Evolutionary conservation across 2,113 vertebrate species (phyloP).

Genomic region (Tretioscincus oriximinensis): DNA sequence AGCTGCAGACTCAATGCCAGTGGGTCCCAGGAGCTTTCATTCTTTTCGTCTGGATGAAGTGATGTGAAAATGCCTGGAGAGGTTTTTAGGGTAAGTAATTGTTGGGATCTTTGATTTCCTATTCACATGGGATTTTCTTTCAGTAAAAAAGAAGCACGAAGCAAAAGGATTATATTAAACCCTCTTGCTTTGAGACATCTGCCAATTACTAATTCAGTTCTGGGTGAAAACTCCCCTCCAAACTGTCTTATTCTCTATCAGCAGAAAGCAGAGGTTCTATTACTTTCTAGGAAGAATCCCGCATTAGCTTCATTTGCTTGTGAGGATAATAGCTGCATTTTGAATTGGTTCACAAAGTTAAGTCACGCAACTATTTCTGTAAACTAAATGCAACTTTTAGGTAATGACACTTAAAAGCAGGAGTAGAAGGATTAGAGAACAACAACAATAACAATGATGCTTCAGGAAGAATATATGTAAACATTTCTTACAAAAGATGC

Average conservation of each 20-base stretch:
- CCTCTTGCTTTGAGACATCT: background rate
- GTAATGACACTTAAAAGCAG: background rate
- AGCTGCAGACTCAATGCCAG: too few species aligned
- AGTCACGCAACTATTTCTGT: background rate
- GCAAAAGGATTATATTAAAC: background rate
- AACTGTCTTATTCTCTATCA: background rate
- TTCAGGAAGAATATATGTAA: background rate
- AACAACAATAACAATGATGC: background rate
- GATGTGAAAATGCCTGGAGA: background rate
- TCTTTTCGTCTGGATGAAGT: too few species aligned
- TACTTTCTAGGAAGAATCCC: slow-evolving; percentile 2
- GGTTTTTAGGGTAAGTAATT: background rate
- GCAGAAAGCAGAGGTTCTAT: background rate
- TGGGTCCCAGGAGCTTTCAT: too few species aligned
- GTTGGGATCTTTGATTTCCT: background rate
- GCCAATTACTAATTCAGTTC: background rate
- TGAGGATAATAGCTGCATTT: background rate
- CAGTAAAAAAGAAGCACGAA: background rate
- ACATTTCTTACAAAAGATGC: background rate
- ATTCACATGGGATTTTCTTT: background rate
- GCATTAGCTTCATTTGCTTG: slow-evolving; percentile 4
- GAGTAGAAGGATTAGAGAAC: background rate
- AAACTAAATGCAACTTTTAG: background rate
- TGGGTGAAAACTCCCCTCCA: slow-evolving; percentile 1
- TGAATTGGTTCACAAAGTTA: background rate